These are phyloP conservation scores for Drosophila maculinotata DNA, from an alignment of 2,888 invertebrate species.

Conservation along the genomic window DNA sequence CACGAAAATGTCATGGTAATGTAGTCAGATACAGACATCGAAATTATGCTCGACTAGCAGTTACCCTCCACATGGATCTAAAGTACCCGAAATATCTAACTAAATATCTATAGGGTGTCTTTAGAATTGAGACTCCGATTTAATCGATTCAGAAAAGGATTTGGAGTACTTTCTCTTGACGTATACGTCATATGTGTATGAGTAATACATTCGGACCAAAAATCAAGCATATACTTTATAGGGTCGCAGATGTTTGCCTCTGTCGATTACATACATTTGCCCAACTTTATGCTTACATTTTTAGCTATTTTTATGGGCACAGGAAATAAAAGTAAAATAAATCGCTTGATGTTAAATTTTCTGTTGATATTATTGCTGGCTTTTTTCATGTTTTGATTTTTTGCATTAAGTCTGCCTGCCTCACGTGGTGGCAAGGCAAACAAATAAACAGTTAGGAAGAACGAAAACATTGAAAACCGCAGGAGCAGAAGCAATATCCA, in stretches of 20 bases:
- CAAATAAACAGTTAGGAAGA: slow-evolving; percentile 57
- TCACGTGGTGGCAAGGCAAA: slow-evolving; percentile 43
- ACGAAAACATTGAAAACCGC: slow-evolving; percentile 37
- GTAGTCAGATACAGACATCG: no score
- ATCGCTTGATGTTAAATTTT: slow-evolving; percentile 25
- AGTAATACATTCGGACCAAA: no score
- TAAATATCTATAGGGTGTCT: no score
- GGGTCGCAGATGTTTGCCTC: not conserved
- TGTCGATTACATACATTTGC: not conserved
- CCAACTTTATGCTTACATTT: slow-evolving; percentile 5
- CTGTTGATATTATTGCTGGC: slow-evolving; percentile 4
- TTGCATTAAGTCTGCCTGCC: slow-evolving; percentile 59
- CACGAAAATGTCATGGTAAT: slow-evolving; percentile 52
- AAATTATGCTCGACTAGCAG: not conserved
- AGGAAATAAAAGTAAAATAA: slow-evolving; percentile 39
- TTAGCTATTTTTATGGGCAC: slow-evolving; percentile 3
- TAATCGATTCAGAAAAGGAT: no score
- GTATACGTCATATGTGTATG: no score
- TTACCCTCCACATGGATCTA: not conserved
- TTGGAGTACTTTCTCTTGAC: no score
- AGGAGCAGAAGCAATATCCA: slow-evolving; percentile 15
- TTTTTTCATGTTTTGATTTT: slow-evolving; percentile 27
- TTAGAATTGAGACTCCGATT: no score
- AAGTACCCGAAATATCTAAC: not conserved
- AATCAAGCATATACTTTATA: not conserved